These are phyloP conservation scores for Dicycla oo DNA, from an alignment of 2,888 invertebrate genomes.

Conservation along the genomic window DNA sequence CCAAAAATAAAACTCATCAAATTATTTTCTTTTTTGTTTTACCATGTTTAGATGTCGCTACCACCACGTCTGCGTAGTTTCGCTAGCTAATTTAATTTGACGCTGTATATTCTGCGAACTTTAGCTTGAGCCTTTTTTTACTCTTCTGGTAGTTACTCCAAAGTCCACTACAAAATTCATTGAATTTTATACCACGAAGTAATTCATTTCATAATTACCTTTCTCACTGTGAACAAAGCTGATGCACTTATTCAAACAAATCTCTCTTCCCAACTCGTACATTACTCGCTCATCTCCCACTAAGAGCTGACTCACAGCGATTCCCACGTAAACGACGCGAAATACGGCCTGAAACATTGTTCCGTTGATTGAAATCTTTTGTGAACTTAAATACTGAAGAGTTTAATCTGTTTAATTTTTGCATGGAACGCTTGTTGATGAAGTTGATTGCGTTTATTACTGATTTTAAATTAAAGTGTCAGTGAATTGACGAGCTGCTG, in stretches of 20 bases:
- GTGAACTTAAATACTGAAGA: slow-evolving; percentile 62
- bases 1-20: no score
- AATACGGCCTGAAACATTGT: slow-evolving; percentile 64
- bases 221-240: neutral
- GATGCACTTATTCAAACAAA: neutral
- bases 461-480: slow-evolving; percentile 51
- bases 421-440: slow-evolving; percentile 45
- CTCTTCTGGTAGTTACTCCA: neutral
- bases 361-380: slow-evolving; percentile 70
- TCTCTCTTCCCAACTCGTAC: slow-evolving; percentile 9
- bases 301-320: slow-evolving; percentile 21
- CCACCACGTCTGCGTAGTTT: no score
- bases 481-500: slow-evolving; percentile 7
- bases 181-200: neutral
- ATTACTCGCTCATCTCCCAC: slow-evolving; percentile 52
- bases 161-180: neutral
- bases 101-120: no score
- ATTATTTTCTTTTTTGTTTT: no score
- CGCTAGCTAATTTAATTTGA: no score
- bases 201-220: neutral
- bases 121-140: no score
- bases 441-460: slow-evolving; percentile 51
- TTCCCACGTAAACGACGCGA: slow-evolving; percentile 65
- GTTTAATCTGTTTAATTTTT: slow-evolving; percentile 56
- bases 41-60: no score